These are phyloP conservation scores for Prionace glauca DNA, from an alignment of 2,797 vertebrate species.

Conservation along the genomic window DNA sequence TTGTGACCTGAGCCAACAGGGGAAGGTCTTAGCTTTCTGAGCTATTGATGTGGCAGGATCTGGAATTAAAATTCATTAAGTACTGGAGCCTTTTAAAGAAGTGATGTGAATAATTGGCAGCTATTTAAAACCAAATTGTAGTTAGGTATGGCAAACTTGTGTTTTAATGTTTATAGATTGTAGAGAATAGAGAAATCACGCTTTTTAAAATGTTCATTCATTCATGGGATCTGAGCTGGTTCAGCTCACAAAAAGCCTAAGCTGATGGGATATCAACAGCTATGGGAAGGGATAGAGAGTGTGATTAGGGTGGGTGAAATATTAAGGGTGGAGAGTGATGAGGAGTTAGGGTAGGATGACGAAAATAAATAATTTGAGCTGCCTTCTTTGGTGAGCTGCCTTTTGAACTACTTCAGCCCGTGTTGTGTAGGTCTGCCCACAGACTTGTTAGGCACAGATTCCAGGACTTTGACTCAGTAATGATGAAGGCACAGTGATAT, in stretches of 20 bases:
- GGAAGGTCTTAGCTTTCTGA: not conserved
- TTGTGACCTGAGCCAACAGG: no score
- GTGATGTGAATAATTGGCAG: not conserved
- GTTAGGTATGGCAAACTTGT: not conserved
- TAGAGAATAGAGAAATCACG: not conserved
- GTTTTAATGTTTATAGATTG: not conserved
- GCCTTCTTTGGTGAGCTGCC: no score
- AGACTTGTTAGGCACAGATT: no score
- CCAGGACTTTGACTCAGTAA: no score
- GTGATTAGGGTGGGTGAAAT: no score
- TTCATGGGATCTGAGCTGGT: not conserved
- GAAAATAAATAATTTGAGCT: not conserved
- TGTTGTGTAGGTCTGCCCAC: not conserved
- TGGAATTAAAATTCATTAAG: not conserved
- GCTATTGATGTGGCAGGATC: not conserved
- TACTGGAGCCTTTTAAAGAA: not conserved
- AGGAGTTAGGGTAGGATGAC: no score
- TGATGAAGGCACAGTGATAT: no score
- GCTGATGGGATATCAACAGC: no score
- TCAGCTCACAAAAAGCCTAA: no score
- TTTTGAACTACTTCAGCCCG: not conserved
- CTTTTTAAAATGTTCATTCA: not conserved
- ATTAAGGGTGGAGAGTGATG: no score
- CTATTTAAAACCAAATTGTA: not conserved
- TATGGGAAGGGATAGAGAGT: no score